Conservation (phyloP, 2,888 invertebrate genomes). For the Drosophila birchii region DNA sequence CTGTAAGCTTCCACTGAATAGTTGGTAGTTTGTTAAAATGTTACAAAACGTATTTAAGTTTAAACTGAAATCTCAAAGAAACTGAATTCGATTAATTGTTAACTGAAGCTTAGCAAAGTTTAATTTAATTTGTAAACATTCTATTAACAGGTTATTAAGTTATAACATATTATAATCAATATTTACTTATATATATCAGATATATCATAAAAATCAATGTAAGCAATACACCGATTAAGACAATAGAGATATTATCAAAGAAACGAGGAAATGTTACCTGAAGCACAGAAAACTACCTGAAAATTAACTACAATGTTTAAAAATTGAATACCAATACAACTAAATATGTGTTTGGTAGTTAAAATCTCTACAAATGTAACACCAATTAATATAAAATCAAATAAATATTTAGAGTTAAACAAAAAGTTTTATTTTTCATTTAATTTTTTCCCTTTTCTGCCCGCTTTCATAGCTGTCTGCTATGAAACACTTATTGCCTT, state of each 20-base stretch:
- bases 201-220: conserved; percentile 7
- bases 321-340: neutral
- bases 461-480: too few species aligned
- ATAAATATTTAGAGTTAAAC: conserved; percentile 6
- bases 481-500: too few species aligned
- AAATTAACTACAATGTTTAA: neutral
- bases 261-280: conserved; percentile 18
- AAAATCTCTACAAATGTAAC: neutral
- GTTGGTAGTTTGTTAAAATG: conserved; percentile 19
- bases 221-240: conserved; percentile 15
- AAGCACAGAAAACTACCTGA: conserved; percentile 24
- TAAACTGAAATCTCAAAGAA: conserved; percentile 7
- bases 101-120: conserved; percentile 35
- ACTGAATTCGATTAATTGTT: conserved; percentile 41
- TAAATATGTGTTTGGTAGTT: neutral
- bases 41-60: conserved; percentile 13
- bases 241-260: conserved; percentile 9
- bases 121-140: conserved; percentile 30
- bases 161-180: neutral
- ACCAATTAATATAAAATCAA: conserved; percentile 5
- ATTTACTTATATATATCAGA: conserved; percentile 4
- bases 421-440: neutral
- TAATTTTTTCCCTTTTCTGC: too few species aligned
- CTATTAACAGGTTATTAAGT: neutral
- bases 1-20: conserved; percentile 30